A percentile compares a stretch with the other conserved stretches of the same genome.
phyloP scores from a whole-genome alignment of 1,140 invertebrate species.

The Bombus pascuorum region DNA sequence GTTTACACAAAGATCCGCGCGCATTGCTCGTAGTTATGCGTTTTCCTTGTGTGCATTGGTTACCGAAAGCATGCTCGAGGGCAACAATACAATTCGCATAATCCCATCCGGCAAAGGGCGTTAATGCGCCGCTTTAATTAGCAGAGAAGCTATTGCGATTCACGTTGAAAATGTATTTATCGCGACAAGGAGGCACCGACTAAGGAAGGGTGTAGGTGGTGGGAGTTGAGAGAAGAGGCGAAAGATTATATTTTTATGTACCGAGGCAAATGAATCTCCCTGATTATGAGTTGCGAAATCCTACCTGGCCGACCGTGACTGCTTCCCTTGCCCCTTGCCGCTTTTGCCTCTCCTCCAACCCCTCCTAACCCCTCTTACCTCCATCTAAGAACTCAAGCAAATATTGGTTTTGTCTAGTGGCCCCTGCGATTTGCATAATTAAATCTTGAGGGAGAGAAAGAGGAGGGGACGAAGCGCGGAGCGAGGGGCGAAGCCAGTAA shows the following conservation, averaged over 20 bases:
- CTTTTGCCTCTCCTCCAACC: slow-evolving; percentile 17
- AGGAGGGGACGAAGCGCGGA: not conserved
- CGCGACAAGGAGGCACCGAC: slow-evolving; percentile 43
- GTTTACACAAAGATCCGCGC: not conserved
- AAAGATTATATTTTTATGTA: slow-evolving; percentile 72
- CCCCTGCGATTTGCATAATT: slow-evolving; percentile 73
- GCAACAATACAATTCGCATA: slow-evolving; percentile 42
- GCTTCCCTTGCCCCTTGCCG: slow-evolving; percentile 28
- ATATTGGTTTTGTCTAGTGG: slow-evolving; percentile 77
- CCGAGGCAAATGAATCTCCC: slow-evolving; percentile 67
- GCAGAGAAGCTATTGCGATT: slow-evolving; percentile 51
- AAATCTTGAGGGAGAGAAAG: slow-evolving; percentile 62
- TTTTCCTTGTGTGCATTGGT: not conserved
- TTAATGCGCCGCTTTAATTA: slow-evolving; percentile 64
- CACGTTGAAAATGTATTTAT: slow-evolving; percentile 61
- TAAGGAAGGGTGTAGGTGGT: not conserved
- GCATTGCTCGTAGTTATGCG: not conserved
- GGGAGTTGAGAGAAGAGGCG: slow-evolving; percentile 7
- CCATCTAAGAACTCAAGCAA: slow-evolving; percentile 73
- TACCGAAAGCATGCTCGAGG: not conserved
- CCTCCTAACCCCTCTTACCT: slow-evolving; percentile 38
- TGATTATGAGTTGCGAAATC: slow-evolving; percentile 70
- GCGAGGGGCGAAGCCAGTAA: too few species aligned
- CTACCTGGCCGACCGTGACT: slow-evolving; percentile 53
- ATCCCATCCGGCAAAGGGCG: slow-evolving; percentile 53